These are phyloP conservation scores for Fregata magnificens DNA, from an alignment of 2,113 vertebrate species.

Conservation along the genomic window DNA sequence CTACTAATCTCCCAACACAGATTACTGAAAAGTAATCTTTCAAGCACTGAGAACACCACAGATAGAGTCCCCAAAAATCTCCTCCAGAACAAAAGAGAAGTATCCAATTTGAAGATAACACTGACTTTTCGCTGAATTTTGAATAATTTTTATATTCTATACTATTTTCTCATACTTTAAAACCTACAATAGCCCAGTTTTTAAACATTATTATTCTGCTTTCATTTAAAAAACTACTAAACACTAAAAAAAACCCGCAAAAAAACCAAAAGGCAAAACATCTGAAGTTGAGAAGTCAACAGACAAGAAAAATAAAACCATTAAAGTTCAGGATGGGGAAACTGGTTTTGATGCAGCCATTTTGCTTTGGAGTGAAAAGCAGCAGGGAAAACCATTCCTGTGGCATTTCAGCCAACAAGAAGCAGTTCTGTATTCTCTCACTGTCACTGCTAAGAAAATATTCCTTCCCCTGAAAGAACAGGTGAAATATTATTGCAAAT, in stretches of 20 bases:
- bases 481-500: background rate
- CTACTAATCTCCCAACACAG: background rate
- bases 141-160: background rate
- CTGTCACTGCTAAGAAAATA: background rate
- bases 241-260: too few relatives aligned
- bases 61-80: background rate
- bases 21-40: constrained; percentile 8
- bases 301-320: background rate
- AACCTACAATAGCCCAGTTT: background rate
- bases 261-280: background rate
- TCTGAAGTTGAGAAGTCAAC: background rate
- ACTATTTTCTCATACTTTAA: background rate
- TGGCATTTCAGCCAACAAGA: background rate
- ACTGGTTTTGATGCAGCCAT: background rate
- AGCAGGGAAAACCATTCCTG: background rate
- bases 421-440: background rate
- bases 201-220: background rate
- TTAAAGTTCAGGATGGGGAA: background rate
- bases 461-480: background rate
- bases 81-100: background rate
- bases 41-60: background rate
- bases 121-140: background rate
- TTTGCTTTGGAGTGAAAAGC: background rate
- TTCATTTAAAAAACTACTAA: background rate
- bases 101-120: background rate